Conservation (phyloP, 2,113 vertebrate genomes). For the Copsychus sechellarum region DNA sequence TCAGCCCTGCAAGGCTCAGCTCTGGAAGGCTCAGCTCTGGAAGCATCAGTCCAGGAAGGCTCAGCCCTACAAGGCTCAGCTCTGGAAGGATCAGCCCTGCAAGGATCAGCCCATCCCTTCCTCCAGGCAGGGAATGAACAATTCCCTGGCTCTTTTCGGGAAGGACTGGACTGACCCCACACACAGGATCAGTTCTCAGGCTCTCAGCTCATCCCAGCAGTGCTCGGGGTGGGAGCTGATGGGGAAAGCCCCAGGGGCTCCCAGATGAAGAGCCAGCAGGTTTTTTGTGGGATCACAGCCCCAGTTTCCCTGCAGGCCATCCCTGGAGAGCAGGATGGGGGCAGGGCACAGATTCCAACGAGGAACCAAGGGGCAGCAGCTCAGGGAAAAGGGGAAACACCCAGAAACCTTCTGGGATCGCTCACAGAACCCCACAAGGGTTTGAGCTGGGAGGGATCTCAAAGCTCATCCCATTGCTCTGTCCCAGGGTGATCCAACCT, state of each 20-base stretch:
- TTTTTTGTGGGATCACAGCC: not conserved
- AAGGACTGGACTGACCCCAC: not conserved
- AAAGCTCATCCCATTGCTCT: not conserved
- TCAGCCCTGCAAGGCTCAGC: too few relatives aligned
- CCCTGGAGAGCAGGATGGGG: fast-evolving
- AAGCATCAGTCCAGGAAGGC: too few relatives aligned
- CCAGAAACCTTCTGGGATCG: not conserved
- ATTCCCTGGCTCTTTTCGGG: not conserved
- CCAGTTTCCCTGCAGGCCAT: not conserved
- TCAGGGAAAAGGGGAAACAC: not conserved
- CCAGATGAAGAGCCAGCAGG: not conserved
- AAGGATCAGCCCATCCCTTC: not conserved
- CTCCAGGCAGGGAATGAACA: not conserved
- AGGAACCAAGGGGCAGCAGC: not conserved
- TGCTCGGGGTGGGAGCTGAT: not conserved
- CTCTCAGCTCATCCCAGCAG: not conserved
- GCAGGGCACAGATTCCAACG: not conserved
- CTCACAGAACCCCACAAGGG: not conserved
- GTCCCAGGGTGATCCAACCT: not conserved
- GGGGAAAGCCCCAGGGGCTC: not conserved
- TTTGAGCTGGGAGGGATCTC: not conserved
- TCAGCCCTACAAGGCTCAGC: too few relatives aligned
- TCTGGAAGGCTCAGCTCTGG: too few relatives aligned
- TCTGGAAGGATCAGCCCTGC: too few relatives aligned
- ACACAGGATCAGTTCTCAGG: not conserved